These are phyloP conservation scores for Alentia gelatinosa DNA, from an alignment of 2,888 invertebrate genomes.

Conservation along the genomic window DNA sequence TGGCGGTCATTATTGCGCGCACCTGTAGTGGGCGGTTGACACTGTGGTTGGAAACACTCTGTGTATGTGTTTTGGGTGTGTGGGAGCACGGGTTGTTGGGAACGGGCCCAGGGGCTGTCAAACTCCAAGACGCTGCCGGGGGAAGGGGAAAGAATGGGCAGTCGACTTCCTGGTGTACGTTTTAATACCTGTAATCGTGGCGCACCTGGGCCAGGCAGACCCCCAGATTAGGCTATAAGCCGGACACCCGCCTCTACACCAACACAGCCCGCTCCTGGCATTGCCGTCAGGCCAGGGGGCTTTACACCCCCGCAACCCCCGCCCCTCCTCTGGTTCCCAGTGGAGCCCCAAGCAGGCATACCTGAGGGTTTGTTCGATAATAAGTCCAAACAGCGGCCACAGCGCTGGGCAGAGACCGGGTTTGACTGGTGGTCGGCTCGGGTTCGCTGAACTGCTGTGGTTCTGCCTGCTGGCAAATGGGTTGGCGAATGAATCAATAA, in stretches of 20 bases:
- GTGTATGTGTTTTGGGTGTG: too few relatives aligned
- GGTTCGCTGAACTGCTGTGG: background rate
- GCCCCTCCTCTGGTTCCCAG: too few relatives aligned
- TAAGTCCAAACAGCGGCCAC: too few relatives aligned
- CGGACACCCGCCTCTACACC: background rate
- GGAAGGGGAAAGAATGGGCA: background rate
- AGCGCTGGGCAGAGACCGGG: background rate
- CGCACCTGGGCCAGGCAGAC: background rate
- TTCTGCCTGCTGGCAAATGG: background rate
- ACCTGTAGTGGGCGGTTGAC: background rate
- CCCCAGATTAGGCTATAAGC: background rate
- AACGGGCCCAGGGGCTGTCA: background rate
- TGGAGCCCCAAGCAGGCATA: too few relatives aligned
- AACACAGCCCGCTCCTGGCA: background rate
- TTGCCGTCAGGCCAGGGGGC: background rate
- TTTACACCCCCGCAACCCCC: too few relatives aligned
- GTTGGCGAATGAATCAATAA: slow-evolving; percentile 12
- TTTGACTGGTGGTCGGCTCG: background rate
- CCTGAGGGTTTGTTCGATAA: too few relatives aligned
- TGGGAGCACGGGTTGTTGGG: background rate
- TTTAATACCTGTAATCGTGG: background rate
- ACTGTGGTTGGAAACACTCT: background rate
- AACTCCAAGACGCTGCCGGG: background rate
- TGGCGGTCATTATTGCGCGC: background rate
- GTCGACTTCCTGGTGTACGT: background rate